Conservation (phyloP, 2,888 invertebrate genomes). For the Noctua janthina region DNA sequence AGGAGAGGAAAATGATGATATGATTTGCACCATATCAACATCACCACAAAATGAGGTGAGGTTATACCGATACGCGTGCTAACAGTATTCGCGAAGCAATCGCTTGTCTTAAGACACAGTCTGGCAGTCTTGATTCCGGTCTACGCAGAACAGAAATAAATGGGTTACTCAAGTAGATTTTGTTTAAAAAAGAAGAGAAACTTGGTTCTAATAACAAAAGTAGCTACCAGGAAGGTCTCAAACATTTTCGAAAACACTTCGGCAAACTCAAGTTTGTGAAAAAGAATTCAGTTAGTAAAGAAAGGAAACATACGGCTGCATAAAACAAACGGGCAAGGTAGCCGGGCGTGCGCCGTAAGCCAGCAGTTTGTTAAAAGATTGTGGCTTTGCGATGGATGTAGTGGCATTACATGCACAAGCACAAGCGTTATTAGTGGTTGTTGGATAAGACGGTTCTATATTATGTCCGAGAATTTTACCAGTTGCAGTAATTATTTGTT, state of each 20-base stretch:
- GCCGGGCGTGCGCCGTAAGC: neutral
- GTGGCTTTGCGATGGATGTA: slow-evolving; percentile 10
- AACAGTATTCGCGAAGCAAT: neutral
- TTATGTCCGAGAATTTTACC: neutral
- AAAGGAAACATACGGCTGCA: slow-evolving; percentile 23
- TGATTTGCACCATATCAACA: neutral
- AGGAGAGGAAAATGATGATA: too few relatives aligned
- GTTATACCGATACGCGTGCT: neutral
- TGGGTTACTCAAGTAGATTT: slow-evolving; percentile 13
- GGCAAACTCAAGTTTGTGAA: slow-evolving; percentile 48
- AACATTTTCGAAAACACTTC: slow-evolving; percentile 58
- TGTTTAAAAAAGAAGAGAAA: slow-evolving; percentile 11
- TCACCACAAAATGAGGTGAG: neutral
- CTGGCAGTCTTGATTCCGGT: neutral
- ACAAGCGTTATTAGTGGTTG: slow-evolving; percentile 1
- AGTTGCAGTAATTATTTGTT: neutral
- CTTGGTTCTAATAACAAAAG: slow-evolving; percentile 38
- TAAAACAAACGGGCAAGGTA: neutral
- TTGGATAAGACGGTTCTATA: neutral
- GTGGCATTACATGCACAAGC: slow-evolving; percentile 20
- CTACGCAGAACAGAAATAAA: slow-evolving; percentile 9
- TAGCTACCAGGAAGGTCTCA: slow-evolving; percentile 30
- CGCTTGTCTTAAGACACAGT: neutral
- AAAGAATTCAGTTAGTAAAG: slow-evolving; percentile 55
- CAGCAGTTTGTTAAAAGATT: slow-evolving; percentile 19